phyloP scores from a whole-genome alignment of 1,140 invertebrate species.

The Latrodectus geometricus region DNA sequence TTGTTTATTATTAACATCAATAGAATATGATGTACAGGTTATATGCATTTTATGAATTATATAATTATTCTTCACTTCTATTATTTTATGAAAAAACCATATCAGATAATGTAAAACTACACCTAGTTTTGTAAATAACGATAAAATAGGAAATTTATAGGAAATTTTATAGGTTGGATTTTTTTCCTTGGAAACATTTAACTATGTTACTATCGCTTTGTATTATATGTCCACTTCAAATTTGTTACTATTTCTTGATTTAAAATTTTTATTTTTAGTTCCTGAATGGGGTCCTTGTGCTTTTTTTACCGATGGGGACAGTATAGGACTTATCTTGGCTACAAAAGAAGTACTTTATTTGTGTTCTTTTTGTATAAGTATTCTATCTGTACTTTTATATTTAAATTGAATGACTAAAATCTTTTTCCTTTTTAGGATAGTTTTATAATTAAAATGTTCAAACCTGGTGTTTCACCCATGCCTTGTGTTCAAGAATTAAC shows the following conservation, averaged over 20 bases:
- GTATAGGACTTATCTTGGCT: slow-evolving; percentile 82
- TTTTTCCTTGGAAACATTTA: too few relatives aligned
- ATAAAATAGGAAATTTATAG: too few relatives aligned
- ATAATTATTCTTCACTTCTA: too few relatives aligned
- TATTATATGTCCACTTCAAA: neutral
- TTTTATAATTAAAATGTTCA: slow-evolving; percentile 83
- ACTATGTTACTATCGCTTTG: neutral
- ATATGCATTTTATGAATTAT: too few relatives aligned
- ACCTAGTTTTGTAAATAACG: too few relatives aligned
- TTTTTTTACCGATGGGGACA: slow-evolving; percentile 87
- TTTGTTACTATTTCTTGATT: neutral
- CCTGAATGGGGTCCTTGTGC: slow-evolving; percentile 73
- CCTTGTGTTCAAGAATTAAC: slow-evolving; percentile 76
- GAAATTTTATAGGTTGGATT: too few relatives aligned
- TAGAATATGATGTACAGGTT: too few relatives aligned
- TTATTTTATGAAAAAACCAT: too few relatives aligned
- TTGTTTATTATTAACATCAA: too few relatives aligned
- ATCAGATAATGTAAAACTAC: too few relatives aligned
- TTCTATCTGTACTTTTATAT: neutral
- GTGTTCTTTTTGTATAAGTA: neutral
- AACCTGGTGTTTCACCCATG: slow-evolving; percentile 74
- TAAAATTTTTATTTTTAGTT: slow-evolving; percentile 64
- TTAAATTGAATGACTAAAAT: neutral
- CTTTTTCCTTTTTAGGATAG: slow-evolving; percentile 76
- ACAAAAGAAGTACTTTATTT: slow-evolving; percentile 79